A percentile compares a stretch with the other conserved stretches of the same genome.
These are phyloP conservation scores for Stenopsyche tienmushanensis DNA, from an alignment of 1,140 invertebrate species.

Conservation along the genomic window DNA sequence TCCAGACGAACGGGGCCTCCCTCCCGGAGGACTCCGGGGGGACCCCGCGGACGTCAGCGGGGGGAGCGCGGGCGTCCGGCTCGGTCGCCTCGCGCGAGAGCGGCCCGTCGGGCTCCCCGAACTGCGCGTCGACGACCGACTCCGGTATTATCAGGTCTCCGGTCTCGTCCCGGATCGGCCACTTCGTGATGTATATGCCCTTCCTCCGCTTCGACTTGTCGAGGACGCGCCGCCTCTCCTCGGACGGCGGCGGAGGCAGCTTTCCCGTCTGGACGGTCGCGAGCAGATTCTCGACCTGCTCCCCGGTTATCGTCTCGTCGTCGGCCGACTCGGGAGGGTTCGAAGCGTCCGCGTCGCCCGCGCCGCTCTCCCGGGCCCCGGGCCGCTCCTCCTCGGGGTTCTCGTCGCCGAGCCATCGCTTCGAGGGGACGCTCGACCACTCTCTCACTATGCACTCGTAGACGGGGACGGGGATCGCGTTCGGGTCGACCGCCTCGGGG, in stretches of 20 bases:
- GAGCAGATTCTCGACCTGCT: constrained; percentile 52
- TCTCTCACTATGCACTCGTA: constrained; percentile 62
- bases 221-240: constrained; percentile 53
- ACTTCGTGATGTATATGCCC: constrained; percentile 75
- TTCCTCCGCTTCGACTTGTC: constrained; percentile 67
- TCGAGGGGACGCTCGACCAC: constrained; percentile 45
- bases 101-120: constrained; percentile 44
- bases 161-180: constrained; percentile 56
- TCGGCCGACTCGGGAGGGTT: constrained; percentile 34
- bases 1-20: constrained; percentile 42
- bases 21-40: too few species aligned
- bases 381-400: too few species aligned
- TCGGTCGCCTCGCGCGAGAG: constrained; percentile 43
- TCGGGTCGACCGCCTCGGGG: constrained; percentile 52
- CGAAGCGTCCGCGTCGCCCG: constrained; percentile 40
- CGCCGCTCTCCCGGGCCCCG: too few species aligned
- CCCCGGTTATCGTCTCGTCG: constrained; percentile 55
- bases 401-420: constrained; percentile 28
- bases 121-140: constrained; percentile 45
- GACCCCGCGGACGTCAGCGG: too few species aligned
- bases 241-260: constrained; percentile 46
- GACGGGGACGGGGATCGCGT: constrained; percentile 58
- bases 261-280: constrained; percentile 53
- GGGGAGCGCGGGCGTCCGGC: constrained; percentile 50
- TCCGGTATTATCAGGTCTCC: constrained; percentile 50